phyloP scores from a whole-genome alignment of 35 echinoderm and acorn worm genomes.

The Ophioderma brevispina region DNA sequence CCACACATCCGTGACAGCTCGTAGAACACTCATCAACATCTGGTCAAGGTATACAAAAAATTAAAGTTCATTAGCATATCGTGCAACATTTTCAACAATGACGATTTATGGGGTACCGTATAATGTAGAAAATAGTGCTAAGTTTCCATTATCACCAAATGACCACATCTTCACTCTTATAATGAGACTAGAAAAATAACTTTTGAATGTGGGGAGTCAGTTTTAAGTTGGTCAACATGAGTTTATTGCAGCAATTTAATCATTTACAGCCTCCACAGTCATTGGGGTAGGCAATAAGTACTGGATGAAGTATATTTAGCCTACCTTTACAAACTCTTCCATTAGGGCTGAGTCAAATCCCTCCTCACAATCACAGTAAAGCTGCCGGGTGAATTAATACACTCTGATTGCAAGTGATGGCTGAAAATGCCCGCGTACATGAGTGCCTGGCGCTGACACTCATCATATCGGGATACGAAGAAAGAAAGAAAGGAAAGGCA shows the following conservation, averaged over 20 bases:
- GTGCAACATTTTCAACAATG: too few relatives aligned
- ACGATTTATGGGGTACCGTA: too few relatives aligned
- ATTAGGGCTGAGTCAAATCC: conserved; percentile 98
- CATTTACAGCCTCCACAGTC: not conserved
- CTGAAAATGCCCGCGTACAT: conserved; percentile 17
- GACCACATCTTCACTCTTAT: too few relatives aligned
- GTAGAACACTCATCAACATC: conserved; percentile 96
- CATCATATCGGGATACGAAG: conserved; percentile 81
- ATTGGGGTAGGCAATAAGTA: not conserved
- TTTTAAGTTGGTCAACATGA: not conserved
- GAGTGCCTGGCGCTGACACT: conserved; percentile 61
- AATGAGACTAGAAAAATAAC: too few relatives aligned
- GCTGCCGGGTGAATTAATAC: conserved; percentile 90
- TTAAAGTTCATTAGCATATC: not conserved
- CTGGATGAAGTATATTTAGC: not conserved
- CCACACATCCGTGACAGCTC: conserved; percentile 73
- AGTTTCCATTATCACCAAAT: too few relatives aligned
- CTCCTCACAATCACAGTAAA: conserved; percentile 97
- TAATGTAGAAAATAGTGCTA: too few relatives aligned
- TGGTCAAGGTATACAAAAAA: not conserved
- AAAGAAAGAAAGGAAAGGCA: too few relatives aligned
- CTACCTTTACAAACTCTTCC: conserved; percentile 98
- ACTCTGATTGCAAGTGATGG: conserved; percentile 90
- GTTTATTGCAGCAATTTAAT: not conserved
- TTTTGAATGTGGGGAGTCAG: too few relatives aligned